Percentiles rank a stretch among this genome's conserved stretches.
Conservation (phyloP, 1,140 invertebrate species). For the Neelides sp. region DNA sequence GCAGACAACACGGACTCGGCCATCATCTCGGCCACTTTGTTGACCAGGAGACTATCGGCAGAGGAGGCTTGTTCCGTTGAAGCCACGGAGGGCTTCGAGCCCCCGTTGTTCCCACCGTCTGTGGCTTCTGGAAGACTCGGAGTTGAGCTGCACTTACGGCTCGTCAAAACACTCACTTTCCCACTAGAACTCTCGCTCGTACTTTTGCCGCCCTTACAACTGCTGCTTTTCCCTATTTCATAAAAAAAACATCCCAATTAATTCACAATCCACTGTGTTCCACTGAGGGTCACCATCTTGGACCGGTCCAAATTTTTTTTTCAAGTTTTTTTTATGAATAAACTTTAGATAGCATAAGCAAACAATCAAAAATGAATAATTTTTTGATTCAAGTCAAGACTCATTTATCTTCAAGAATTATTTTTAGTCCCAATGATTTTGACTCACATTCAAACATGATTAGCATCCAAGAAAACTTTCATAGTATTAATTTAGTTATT, state of each 20-base stretch:
- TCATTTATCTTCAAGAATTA: too few relatives aligned
- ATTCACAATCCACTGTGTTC: too few relatives aligned
- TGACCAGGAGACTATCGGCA: slow-evolving; percentile 67
- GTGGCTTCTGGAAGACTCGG: slow-evolving; percentile 78
- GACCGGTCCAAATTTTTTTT: too few relatives aligned
- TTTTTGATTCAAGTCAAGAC: too few relatives aligned
- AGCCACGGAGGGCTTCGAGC: slow-evolving; percentile 54
- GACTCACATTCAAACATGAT: slow-evolving; percentile 1
- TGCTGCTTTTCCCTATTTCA: slow-evolving; percentile 19
- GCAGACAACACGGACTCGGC: slow-evolving; percentile 72
- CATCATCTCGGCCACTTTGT: slow-evolving; percentile 77
- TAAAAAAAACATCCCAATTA: slow-evolving; percentile 7
- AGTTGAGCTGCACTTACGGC: slow-evolving; percentile 85
- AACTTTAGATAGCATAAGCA: too few relatives aligned
- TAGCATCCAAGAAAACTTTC: too few relatives aligned
- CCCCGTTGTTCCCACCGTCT: slow-evolving; percentile 39
- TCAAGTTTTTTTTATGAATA: too few relatives aligned
- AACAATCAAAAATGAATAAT: too few relatives aligned
- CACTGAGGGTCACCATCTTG: too few relatives aligned
- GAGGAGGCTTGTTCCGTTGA: slow-evolving; percentile 83
- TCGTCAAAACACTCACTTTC: slow-evolving; percentile 49
- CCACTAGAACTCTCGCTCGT: slow-evolving; percentile 3
- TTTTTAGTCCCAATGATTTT: slow-evolving; percentile 4
- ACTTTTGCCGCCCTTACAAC: neutral
- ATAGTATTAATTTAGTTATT: too few relatives aligned